Percentiles rank a stretch among this genome's conserved stretches.
Conservation (phyloP, 2,113 vertebrate species). For the Dinomys branickii region DNA sequence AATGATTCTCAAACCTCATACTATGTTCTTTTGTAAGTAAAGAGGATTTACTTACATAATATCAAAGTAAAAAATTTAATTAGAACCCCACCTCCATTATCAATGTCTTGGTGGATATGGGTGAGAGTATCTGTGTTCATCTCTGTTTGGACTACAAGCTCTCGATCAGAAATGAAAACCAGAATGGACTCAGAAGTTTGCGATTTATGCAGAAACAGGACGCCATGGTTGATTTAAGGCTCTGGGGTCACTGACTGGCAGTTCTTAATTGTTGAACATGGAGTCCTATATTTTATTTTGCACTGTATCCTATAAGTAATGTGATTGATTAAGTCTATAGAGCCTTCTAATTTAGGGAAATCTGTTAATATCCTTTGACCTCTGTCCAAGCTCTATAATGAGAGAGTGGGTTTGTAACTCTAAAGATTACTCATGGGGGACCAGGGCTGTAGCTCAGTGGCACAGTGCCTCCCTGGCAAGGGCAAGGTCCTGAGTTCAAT, state of each 20-base stretch:
- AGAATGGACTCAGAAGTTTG: not conserved
- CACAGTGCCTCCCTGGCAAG: too few species aligned
- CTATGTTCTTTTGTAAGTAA: not conserved
- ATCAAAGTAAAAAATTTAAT: not conserved
- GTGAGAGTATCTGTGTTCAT: not conserved
- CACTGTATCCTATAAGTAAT: not conserved
- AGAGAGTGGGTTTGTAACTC: not conserved
- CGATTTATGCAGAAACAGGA: not conserved
- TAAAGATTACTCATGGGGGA: not conserved
- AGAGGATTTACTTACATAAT: not conserved
- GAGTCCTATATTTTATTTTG: not conserved
- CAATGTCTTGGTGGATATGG: not conserved
- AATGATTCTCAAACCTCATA: not conserved
- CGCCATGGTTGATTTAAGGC: not conserved
- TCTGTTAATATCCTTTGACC: not conserved
- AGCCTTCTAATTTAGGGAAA: not conserved
- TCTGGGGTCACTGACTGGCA: not conserved
- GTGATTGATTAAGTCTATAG: not conserved
- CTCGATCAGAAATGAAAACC: constrained; percentile 32
- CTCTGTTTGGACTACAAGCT: constrained; percentile 1
- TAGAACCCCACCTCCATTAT: not conserved
- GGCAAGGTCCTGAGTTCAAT: too few species aligned
- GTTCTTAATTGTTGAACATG: not conserved
- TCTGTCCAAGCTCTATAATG: not conserved
- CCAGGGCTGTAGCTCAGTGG: too few species aligned